phyloP scores from a whole-genome alignment of 1,140 invertebrate genomes.

The Chrysoperla carnea region DNA sequence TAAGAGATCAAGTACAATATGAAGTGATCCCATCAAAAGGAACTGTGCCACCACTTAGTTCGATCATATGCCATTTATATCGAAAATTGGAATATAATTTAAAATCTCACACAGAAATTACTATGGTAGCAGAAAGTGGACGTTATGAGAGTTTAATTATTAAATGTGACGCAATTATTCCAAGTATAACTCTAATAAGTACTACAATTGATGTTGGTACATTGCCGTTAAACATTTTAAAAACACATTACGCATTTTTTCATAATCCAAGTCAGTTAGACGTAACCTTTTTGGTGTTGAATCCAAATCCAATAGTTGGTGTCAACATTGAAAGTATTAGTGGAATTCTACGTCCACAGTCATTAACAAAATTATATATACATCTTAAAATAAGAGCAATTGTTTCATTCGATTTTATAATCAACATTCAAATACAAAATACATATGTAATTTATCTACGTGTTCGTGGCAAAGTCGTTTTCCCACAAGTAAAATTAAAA shows the following conservation, averaged over 20 bases:
- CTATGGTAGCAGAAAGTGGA: too few species aligned
- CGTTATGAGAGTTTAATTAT: too few species aligned
- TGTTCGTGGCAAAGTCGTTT: conserved; percentile 12
- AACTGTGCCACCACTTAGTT: too few species aligned
- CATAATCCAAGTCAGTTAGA: conserved; percentile 4
- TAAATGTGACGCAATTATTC: too few species aligned
- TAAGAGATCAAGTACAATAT: too few species aligned
- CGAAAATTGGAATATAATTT: too few species aligned
- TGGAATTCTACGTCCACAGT: conserved; percentile 12
- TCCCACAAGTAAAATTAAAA: conserved; percentile 11
- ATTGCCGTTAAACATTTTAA: conserved; percentile 11
- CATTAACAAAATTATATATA: conserved; percentile 3
- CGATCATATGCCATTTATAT: too few species aligned
- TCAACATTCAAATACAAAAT: conserved; percentile 3
- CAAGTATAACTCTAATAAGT: too few species aligned
- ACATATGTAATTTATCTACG: conserved; percentile 4
- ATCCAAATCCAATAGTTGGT: conserved; percentile 4
- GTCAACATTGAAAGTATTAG: conserved; percentile 7
- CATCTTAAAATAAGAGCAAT: conserved; percentile 1
- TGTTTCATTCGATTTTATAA: conserved; percentile 2
- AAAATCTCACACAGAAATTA: too few species aligned
- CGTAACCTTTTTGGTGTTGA: conserved; percentile 6
- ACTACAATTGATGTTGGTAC: conserved; percentile 6
- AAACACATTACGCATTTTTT: conserved; percentile 4
- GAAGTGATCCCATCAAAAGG: too few species aligned